Base-by-base conservation (phyloP, 2,888 invertebrate genomes). In the Lasioglossum vierecki region DNA sequence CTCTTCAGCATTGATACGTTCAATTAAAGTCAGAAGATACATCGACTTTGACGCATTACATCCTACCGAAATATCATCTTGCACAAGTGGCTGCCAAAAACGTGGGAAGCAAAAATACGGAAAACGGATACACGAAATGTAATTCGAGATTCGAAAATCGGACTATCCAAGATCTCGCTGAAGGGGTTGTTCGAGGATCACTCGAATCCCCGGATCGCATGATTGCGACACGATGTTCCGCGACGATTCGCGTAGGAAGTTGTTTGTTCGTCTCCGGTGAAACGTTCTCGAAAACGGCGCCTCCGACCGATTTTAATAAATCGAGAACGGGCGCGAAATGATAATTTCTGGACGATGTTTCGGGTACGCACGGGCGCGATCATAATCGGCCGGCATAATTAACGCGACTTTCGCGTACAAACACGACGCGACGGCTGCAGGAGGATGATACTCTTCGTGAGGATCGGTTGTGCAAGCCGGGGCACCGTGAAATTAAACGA, bases 401-500 rank as follows among this genome's bases (percentile, higher is more conserved):
- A 83, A 84, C 85, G 80, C 77, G 72, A 84, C 80, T 84, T 84
- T 84, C 80, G 84, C 63, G 63, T 41, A 26, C 44, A 60, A 60
- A n/a, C 26, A 9, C 30, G 41, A 53, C 22, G 53, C 53, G 53
- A 53, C 22, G 41, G 26, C 5, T 53, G 15, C 13, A 60, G 26
- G 78, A 22, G 60, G 81, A 83, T 30, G 76, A 74, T 73, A 60
- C 60, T 53, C 75, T 49, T 13, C 26, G 22, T 1, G 30, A 22
- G 35, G 74, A 18, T 22, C 26, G 82, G 53, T 77, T 72, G 66
- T 30, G 83, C 79, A 76, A 83, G 72, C 70, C 39, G 49, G 8
- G 22, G 41, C 39, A 84, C 84, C 84, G 84, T 84, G 84, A 84
- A 84, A 83, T 84, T 84, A 83, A 84, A 84, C 72, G 84, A 76